Evolutionary conservation across 2,888 invertebrate genomes (phyloP), one percentile per base, ranked within the genome.

Genomic region (Folsomia candida): DNA sequence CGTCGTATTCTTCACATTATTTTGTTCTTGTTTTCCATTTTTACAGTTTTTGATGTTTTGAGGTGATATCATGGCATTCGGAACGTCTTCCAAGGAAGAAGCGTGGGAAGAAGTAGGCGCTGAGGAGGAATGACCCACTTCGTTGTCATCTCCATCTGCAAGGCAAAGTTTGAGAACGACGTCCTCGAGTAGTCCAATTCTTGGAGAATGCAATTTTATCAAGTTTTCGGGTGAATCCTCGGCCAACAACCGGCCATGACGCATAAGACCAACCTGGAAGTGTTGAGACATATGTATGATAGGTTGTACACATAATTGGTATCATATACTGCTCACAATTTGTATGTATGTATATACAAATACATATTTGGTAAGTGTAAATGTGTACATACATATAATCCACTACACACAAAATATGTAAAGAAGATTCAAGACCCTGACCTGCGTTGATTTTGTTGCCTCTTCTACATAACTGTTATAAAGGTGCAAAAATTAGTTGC

Each of bases 101-200:
- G 18, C 18, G 18, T 9, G 47, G 47, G 47, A 47, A 18, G 18
- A 11, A 11, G 47, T 11, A 11, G 9, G 47, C 9, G 47, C 18
- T 47, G 47, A 47, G 47, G 64, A 63, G 1, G 57, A 59, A 57
- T 64, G 61, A 6, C 68, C 69, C 20, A 25, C 51, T 51, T 67
- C 68, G 25, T 68, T 70, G 37, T 77, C 77, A 64, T 75, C 62
- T n/a, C 65, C 47, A 18, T 47, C 18, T 47, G 9, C 9, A 47
- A 47, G 63, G 28, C 75, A 77, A 1, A 77, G 62, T 60, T 77
- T 71, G 9, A 77, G 69, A 3, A 77, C 77, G n/a, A 75, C 70
- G 25, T 77, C 74, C 57, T 77, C 77, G 27, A 77, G 51, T 18
- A 74, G 63, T 37, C 47, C 60, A n/a, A 70, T 62, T 22, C 69